Evolutionary conservation across 2,888 invertebrate species (phyloP), one percentile per base, ranked within the genome.

Genomic region (Oxyteleia sp.): DNA sequence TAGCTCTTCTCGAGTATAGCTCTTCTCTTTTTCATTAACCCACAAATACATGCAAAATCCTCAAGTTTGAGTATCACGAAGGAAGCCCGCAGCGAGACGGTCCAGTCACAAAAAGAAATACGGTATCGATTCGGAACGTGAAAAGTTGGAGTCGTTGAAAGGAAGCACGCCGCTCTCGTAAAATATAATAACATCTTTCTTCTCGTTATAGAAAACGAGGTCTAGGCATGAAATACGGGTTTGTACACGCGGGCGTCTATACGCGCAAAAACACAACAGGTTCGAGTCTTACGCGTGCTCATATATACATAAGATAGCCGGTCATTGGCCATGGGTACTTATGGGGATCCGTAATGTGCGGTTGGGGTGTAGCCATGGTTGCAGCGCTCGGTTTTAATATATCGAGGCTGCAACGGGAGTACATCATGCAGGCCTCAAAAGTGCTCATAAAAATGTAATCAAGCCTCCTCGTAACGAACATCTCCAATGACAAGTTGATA

Each of bases 351-450:
- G 74, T 85, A 81, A 85, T 82, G 64, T 80, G 80, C 69, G 85
- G 72, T 78, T 83, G 32, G 85, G 80, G 82, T 80, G 82, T 85
- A 85, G 81, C 75, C 82, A 85, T 85, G 82, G 82, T 85, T 84
- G 81, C 84, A 79, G 59, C 63, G 38, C 11, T 35, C 66, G 38
- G 66, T 72, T 82, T 78, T 74, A 78, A 83, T 83, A 78, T 74
- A 79, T 83, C 51, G 64, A 66, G 43, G 45, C 41, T 81, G 81
- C 61, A 81, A 18, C 43, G 7, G 13, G 68, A 74, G 78, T 72
- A 53, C 61, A 59, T 82, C 82, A 71, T 69, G 35, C 49, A 45
- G 64, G 57, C 43, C 51, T 75, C 82, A 47, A 76, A 82, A 82
- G 75, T 64, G 76, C 57, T 76, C 71, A 72, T 78, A 82, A 82